These are phyloP conservation scores for Acyrthosiphon pisum DNA, from an alignment of 1,140 invertebrate species.

Conservation along the genomic window DNA sequence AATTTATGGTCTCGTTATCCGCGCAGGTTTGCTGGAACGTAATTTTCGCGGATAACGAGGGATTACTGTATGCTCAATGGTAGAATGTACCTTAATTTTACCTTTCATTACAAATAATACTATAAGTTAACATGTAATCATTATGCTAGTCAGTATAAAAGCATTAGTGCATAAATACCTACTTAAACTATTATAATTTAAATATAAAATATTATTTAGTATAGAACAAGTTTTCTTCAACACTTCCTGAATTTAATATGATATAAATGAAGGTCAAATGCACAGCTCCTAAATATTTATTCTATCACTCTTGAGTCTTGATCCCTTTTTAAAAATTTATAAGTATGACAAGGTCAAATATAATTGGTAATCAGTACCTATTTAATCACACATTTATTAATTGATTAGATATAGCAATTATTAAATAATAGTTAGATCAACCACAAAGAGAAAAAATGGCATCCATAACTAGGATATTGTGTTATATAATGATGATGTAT, in stretches of 20 bases:
- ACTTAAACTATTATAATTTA: neutral
- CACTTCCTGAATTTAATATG: neutral
- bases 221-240: neutral
- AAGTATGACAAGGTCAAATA: neutral
- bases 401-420: neutral
- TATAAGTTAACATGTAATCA: neutral
- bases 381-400: neutral
- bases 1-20: too few relatives aligned
- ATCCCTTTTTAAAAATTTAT: neutral
- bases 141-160: neutral
- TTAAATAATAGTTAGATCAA: neutral
- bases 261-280: conserved; percentile 8
- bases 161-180: neutral
- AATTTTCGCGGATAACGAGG: too few relatives aligned
- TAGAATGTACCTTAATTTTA: neutral
- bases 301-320: neutral
- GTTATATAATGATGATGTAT: neutral
- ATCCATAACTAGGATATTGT: neutral
- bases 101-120: neutral
- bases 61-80: too few relatives aligned
- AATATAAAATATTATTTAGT: neutral
- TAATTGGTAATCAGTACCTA: neutral
- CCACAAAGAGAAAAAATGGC: neutral
- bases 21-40: too few relatives aligned
- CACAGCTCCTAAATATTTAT: neutral